Conservation (phyloP, 2,113 vertebrate species). For the Trematocara macrostoma region DNA sequence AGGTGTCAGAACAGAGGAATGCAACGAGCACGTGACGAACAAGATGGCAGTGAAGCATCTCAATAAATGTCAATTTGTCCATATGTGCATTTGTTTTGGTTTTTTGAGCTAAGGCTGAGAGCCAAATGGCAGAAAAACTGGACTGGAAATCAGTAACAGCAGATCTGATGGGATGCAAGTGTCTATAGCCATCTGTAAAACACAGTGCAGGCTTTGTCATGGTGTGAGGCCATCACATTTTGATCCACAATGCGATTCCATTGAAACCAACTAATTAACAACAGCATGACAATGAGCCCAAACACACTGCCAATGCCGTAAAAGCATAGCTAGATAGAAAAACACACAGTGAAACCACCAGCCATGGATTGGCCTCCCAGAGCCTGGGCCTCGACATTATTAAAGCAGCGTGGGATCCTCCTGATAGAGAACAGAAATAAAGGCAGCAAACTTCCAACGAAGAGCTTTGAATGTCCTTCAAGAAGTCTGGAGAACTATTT, state of each 20-base stretch:
- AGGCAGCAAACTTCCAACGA: background rate
- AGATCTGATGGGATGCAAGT: background rate
- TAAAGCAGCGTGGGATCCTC: background rate
- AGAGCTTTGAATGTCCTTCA: background rate
- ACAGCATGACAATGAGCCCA: background rate
- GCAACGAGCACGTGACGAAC: background rate
- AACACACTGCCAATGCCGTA: background rate
- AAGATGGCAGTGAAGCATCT: background rate
- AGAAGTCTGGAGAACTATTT: background rate
- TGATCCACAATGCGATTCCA: background rate
- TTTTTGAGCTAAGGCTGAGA: background rate
- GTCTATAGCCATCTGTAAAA: background rate
- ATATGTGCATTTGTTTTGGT: background rate
- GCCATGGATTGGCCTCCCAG: background rate
- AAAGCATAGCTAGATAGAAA: background rate
- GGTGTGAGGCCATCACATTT: background rate
- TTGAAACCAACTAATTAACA: background rate
- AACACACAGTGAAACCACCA: background rate
- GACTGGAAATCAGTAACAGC: background rate
- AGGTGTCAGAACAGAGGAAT: background rate
- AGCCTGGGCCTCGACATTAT: background rate
- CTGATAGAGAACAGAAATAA: background rate
- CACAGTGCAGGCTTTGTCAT: background rate
- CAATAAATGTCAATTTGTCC: slow-evolving; percentile 30
- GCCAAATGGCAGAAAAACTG: background rate